Percentiles rank a stretch among this genome's conserved stretches.
Conservation (phyloP, 2,113 vertebrate species). For the Rhodinocichla rosea region DNA sequence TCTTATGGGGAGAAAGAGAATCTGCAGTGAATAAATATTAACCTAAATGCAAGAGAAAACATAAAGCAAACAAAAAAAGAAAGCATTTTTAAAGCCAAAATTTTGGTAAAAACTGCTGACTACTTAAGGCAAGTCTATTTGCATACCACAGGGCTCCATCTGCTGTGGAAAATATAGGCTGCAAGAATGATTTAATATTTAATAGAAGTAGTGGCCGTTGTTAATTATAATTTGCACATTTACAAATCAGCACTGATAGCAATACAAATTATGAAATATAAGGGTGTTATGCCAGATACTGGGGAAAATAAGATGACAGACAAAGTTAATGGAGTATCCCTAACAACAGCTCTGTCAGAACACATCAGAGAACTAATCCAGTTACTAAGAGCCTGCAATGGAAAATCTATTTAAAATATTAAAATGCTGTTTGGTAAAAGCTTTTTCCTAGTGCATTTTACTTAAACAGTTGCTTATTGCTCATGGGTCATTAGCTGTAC, state of each 20-base stretch:
- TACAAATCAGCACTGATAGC: constrained; percentile 99
- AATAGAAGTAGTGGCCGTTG: constrained; percentile 93
- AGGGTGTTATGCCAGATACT: constrained; percentile 87
- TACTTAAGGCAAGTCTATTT: constrained; percentile 85
- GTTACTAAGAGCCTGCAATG: constrained; percentile 88
- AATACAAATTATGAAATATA: constrained; percentile 99
- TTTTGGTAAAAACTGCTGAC: constrained; percentile 86
- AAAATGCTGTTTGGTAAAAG: constrained; percentile 97
- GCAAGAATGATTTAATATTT: constrained; percentile 98
- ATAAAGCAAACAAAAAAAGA: constrained; percentile 72
- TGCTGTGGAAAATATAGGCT: constrained; percentile 88
- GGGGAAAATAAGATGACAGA: constrained; percentile 95
- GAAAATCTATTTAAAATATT: constrained; percentile 99
- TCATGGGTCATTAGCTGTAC: constrained; percentile 95
- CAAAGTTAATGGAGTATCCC: constrained; percentile 98
- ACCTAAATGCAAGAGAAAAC: constrained; percentile 81
- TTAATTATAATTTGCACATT: constrained; percentile 99
- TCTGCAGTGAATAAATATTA: constrained; percentile 90
- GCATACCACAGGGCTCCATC: constrained; percentile 94
- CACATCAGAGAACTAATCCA: constrained; percentile 97
- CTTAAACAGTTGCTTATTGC: constrained; percentile 98
- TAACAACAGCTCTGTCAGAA: constrained; percentile 96
- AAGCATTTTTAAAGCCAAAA: constrained; percentile 77
- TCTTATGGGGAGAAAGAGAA: constrained; percentile 79
- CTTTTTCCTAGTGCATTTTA: constrained; percentile 89